These are phyloP conservation scores for Prosopocoilus inquinatus DNA, from an alignment of 2,888 invertebrate species.

Conservation along the genomic window DNA sequence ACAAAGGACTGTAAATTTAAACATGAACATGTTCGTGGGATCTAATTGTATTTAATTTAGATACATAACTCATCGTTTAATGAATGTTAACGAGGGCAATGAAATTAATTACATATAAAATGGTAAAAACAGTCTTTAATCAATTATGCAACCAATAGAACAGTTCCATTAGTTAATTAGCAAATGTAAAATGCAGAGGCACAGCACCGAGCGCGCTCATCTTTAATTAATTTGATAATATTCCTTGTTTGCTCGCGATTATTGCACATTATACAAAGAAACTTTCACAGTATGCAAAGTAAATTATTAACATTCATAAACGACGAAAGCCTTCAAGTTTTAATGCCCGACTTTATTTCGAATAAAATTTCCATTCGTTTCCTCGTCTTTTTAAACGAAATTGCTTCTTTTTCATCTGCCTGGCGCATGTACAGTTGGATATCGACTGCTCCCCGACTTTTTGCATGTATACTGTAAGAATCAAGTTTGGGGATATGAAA, in stretches of 20 bases:
- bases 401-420: slow-evolving; percentile 42
- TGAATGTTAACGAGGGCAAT: slow-evolving; percentile 38
- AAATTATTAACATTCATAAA: slow-evolving; percentile 53
- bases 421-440: slow-evolving; percentile 44
- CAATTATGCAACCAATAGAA: slow-evolving; percentile 35
- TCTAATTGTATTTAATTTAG: slow-evolving; percentile 27
- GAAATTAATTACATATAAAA: slow-evolving; percentile 38
- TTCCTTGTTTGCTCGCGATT: slow-evolving; percentile 43
- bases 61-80: slow-evolving; percentile 28
- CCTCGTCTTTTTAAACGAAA: slow-evolving; percentile 45
- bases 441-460: slow-evolving; percentile 38
- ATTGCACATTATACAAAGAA: slow-evolving; percentile 47
- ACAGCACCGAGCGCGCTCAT: not conserved
- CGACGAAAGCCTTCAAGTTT: slow-evolving; percentile 46
- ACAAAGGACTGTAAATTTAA: no score
- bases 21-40: slow-evolving; percentile 10
- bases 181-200: slow-evolving; percentile 33
- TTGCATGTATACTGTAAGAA: slow-evolving; percentile 14
- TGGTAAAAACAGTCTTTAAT: slow-evolving; percentile 27
- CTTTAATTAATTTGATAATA: slow-evolving; percentile 43
- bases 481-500: slow-evolving; percentile 5
- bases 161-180: slow-evolving; percentile 38
- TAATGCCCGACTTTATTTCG: slow-evolving; percentile 49
- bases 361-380: slow-evolving; percentile 52
- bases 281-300: slow-evolving; percentile 46